Base-by-base conservation (phyloP, 2,888 invertebrate species). In the Volucella bombylans region DNA sequence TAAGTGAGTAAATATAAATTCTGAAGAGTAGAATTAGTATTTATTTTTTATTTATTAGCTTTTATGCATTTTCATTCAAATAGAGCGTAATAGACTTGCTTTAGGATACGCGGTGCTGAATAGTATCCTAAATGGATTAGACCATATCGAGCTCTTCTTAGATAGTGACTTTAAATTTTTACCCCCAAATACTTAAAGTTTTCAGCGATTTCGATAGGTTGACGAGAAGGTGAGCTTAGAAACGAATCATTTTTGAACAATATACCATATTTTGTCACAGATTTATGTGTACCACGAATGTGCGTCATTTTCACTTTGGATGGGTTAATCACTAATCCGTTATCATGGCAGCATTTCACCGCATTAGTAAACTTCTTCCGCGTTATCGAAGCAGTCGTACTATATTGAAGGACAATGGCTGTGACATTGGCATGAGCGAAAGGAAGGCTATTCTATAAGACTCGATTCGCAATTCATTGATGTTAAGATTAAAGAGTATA, bases 111-210 rank as follows among this genome's bases (percentile, higher is more conserved):
- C 8, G 15, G 62, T 11, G 47, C 31, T n/a, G 31, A 62, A 23
- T 47, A 47, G 47, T 12, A 47, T 31, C 52, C 52, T 54, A 54
- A 18, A 31, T 23, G 52, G 11, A 11, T 31, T 54, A 54, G 52
- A 23, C 52, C 52, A 54, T 23, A 54, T 18, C 50, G 65, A 10
- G 39, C 15, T 10, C 43, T 12, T 52, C 41, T 41, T 12, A 67
- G 12, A 4, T 52, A 41, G n/a, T 52, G 39, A 8, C 41, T 41
- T 9, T 52, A 52, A 31, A 62, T 45, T n/a, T 23, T 62, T 43
- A 62, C 23, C 15, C 62, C 62, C 11, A 59, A 41, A 41, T 59
- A 55, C 14, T 57, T 57, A 14, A 38, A 57, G n/a, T 38, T 57
- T 14, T 57, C 38, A 39, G 39, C 55, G 9, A 57, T 55, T 55